phyloP scores from a whole-genome alignment of 2,888 invertebrate species.

The Drosophila macrospina region DNA sequence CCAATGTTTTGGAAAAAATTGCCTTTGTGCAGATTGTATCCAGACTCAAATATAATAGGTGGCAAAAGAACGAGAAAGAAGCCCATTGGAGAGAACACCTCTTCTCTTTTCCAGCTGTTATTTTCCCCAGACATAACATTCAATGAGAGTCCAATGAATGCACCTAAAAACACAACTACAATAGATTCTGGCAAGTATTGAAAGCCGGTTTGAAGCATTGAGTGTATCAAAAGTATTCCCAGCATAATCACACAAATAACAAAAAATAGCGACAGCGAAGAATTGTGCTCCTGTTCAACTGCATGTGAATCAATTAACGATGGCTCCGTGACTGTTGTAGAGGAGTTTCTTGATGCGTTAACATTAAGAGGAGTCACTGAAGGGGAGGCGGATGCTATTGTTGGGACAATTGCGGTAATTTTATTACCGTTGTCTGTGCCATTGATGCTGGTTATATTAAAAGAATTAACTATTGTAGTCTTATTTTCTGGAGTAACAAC shows the following conservation, averaged over 20 bases:
- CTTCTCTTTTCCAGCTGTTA: constrained; percentile 98
- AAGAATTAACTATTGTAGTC: constrained; percentile 2
- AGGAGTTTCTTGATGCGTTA: constrained; percentile 62
- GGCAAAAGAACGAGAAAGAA: constrained; percentile 98
- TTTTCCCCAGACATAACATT: constrained; percentile 94
- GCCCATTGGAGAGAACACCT: constrained; percentile 98
- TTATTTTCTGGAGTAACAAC: constrained; percentile 9
- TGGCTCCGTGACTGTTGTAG: constrained; percentile 89
- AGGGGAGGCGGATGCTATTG: constrained; percentile 20
- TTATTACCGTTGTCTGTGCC: constrained; percentile 3
- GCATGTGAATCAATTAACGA: constrained; percentile 95
- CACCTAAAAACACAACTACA: constrained; percentile 97
- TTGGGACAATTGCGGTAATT: constrained; percentile 11
- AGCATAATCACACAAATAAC: constrained; percentile 97
- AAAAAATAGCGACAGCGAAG: constrained; percentile 99
- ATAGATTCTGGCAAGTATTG: constrained; percentile 99
- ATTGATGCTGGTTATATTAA: constrained; percentile 9
- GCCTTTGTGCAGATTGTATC: constrained; percentile 99
- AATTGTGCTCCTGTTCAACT: constrained; percentile 98
- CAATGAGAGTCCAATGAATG: constrained; percentile 95
- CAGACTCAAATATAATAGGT: constrained; percentile 99
- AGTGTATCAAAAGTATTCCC: constrained; percentile 96
- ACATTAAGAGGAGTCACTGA: constrained; percentile 5
- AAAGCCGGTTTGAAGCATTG: constrained; percentile 97
- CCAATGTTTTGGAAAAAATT: constrained; percentile 99